Percentiles rank a stretch among this genome's conserved stretches.
Conservation (phyloP, 2,113 vertebrate species). For the Scatophagus argus region DNA sequence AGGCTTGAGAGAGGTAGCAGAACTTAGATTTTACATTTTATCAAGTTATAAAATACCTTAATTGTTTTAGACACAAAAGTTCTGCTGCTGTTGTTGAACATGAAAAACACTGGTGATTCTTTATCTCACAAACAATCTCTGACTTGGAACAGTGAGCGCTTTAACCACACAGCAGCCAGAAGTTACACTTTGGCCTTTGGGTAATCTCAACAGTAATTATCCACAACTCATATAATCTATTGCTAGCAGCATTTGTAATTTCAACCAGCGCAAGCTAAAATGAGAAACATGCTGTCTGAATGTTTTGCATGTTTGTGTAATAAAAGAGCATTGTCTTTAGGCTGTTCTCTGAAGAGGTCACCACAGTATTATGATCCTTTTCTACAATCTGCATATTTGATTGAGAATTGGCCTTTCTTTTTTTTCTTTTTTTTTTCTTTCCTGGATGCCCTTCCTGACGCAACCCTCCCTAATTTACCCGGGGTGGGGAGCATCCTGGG, state of each 20-base stretch:
- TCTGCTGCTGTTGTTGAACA: not conserved
- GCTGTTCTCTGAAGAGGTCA: no score
- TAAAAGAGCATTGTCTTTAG: not conserved
- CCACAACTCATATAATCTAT: constrained; percentile 3
- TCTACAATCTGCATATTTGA: no score
- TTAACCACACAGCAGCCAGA: not conserved
- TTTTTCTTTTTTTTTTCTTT: no score
- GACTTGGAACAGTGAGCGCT: not conserved
- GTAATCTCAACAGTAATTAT: constrained; percentile 17
- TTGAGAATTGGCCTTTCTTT: no score
- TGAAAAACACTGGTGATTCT: not conserved
- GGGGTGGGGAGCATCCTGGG: no score
- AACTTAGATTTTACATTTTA: no score
- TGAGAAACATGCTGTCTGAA: not conserved
- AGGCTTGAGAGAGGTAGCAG: no score
- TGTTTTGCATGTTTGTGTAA: not conserved
- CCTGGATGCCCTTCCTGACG: no score
- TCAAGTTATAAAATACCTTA: no score
- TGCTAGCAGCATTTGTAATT: not conserved
- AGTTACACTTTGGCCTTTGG: constrained; percentile 10
- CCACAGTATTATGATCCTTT: no score
- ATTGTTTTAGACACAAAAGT: no score
- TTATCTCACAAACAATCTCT: not conserved
- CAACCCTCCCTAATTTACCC: no score
- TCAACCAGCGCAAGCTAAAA: not conserved